Conservation (phyloP, 2,113 vertebrate genomes). For the Orycteropus afer region DNA sequence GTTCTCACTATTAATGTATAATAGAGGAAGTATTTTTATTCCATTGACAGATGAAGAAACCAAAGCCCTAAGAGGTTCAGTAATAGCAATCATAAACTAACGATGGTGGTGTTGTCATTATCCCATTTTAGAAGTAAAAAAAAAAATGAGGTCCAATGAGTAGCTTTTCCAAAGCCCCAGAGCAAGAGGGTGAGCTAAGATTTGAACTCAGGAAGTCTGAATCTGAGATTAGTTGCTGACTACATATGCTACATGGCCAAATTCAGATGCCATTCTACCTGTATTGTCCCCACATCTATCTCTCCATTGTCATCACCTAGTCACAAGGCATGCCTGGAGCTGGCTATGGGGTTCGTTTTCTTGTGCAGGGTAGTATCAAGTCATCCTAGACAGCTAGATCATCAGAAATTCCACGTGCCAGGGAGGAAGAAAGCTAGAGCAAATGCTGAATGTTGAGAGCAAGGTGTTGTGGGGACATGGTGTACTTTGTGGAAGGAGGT, state of each 20-base stretch:
- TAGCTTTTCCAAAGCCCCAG: background rate
- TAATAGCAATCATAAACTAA: background rate
- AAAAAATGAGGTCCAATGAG: background rate
- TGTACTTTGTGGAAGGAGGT: background rate
- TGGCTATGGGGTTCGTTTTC: background rate
- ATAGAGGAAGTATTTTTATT: background rate
- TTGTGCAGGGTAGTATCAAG: background rate
- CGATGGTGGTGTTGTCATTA: background rate
- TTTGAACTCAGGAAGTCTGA: background rate
- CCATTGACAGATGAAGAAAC: background rate
- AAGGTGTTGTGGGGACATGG: accelerated
- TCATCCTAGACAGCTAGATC: background rate
- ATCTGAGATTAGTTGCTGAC: background rate
- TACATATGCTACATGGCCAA: background rate
- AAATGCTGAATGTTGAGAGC: background rate
- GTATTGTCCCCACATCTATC: no score
- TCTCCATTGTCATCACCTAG: background rate
- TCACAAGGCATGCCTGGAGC: background rate
- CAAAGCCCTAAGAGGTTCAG: background rate
- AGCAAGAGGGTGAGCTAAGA: background rate
- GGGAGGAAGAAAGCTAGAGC: background rate
- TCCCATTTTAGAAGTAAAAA: background rate
- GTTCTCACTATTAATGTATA: background rate
- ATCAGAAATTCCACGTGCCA: background rate
- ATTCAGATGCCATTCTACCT: background rate